Conservation (phyloP, 92 coral and sea anemone species). For the Epizoanthus stellaris region DNA sequence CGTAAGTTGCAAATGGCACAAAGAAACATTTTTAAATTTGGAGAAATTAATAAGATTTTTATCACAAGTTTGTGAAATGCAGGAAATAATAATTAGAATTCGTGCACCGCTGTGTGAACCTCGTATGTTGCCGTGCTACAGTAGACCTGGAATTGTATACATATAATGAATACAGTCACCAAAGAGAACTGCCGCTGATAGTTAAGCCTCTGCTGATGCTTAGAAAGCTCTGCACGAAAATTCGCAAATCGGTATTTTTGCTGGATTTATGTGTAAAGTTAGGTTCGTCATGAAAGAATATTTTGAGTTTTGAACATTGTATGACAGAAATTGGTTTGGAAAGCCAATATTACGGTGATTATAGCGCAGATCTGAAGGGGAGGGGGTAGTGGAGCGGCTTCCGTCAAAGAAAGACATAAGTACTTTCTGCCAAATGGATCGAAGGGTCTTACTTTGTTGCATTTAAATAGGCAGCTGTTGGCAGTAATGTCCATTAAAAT, state of each 20-base stretch:
- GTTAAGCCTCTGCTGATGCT: constrained; percentile 33
- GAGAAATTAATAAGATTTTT: not conserved
- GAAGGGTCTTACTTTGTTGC: not conserved
- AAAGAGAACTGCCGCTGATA: constrained; percentile 25
- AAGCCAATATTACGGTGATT: not conserved
- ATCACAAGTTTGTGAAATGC: not conserved
- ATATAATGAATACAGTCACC: no score
- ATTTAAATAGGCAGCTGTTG: constrained; percentile 27
- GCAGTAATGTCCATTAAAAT: constrained; percentile 10
- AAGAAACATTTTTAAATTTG: not conserved
- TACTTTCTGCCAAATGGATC: not conserved
- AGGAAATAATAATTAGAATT: not conserved
- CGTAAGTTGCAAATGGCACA: not conserved
- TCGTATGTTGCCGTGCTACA: constrained; percentile 36
- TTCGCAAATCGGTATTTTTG: not conserved
- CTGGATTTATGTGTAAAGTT: not conserved
- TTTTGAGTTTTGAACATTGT: not conserved
- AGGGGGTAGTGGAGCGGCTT: constrained; percentile 5
- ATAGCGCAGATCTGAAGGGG: not conserved
- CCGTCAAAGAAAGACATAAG: not conserved
- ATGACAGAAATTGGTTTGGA: not conserved
- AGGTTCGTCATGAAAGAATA: not conserved
- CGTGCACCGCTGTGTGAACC: constrained; percentile 44
- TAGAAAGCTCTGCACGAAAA: constrained; percentile 10
- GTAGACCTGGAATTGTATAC: constrained; percentile 15